Base-by-base conservation (phyloP, 2,797 vertebrate species). In the Gastrophryne carolinensis region DNA sequence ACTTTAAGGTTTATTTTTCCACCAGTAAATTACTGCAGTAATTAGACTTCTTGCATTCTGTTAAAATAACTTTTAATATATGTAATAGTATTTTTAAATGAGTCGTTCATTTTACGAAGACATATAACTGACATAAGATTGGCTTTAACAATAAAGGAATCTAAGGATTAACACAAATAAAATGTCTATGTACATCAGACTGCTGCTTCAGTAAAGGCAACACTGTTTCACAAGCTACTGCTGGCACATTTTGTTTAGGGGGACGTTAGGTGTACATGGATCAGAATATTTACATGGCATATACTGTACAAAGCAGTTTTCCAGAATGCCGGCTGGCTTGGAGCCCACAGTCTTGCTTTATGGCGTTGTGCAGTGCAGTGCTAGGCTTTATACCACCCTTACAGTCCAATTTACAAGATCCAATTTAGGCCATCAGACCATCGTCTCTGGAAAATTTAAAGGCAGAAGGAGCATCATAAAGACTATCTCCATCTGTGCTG, bases 401-500 rank as follows among this genome's bases (percentile, higher is more conserved):
- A 70, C 56, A 80, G 73, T 60, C 37, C 44, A 13, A 73, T 49
- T 50, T 30, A 54, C 3, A n/a, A 63, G 35, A 54, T 21, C 67
- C 34, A 83, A 78, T 79, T 84, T 84, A 89, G 76, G 83, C 78
- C 81, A 65, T 12, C 19, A 56, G 2, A 1, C 84, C 21, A 32
- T 83, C 73, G 19, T 89, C 87, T 82, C 91, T 95, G 79, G 92
- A 86, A 54, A 90, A 91, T 78, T 91, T 90, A 82, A 91, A 95
- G 69, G 87, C 90, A 7, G 90, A 85, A 0, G 92, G 85, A 0
- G 88, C 92, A 83, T 95, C 96, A 66, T 92, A 96, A 82, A 96
- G 92, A 26, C 91, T 95, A 21, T 97, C 96, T 2, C 94, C 95
- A 0, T 98, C 95, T 0, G 92, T 96, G 87, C 96, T 96, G 83